phyloP scores from a whole-genome alignment of 1,140 invertebrate species.

The Agrypnia vestita region DNA sequence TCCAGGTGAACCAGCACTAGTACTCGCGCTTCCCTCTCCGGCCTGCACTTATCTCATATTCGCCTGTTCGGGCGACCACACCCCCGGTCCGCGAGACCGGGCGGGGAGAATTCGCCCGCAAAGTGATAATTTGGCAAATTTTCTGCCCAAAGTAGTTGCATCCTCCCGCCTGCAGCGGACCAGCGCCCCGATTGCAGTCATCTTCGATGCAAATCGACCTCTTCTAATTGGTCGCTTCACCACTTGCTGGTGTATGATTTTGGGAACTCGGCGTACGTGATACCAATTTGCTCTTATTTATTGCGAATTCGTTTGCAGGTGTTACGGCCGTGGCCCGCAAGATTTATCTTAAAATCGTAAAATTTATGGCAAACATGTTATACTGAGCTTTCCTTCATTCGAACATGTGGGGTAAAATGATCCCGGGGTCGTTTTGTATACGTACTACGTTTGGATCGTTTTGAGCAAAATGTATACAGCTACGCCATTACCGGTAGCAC shows the following conservation, averaged over 20 bases:
- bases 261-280: too few relatives aligned
- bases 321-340: too few relatives aligned
- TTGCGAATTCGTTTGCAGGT: too few relatives aligned
- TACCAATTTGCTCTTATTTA: too few relatives aligned
- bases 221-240: background rate
- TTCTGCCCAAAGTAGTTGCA: conserved; percentile 23
- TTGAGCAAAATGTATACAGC: too few relatives aligned
- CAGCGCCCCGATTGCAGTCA: conserved; percentile 1
- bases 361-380: too few relatives aligned
- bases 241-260: background rate
- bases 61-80: background rate
- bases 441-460: too few relatives aligned
- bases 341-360: too few relatives aligned
- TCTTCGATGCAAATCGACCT: conserved; percentile 9
- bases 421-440: too few relatives aligned
- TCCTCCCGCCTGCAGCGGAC: background rate
- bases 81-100: conserved; percentile 10
- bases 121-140: conserved; percentile 33
- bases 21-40: background rate
- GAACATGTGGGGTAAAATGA: too few relatives aligned
- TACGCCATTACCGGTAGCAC: too few relatives aligned
- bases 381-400: too few relatives aligned
- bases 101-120: background rate
- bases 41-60: conserved; percentile 31
- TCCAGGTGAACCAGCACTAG: background rate